Evolutionary conservation across 1,140 invertebrate genomes (phyloP).

Genomic region (Helicoverpa armigera): DNA sequence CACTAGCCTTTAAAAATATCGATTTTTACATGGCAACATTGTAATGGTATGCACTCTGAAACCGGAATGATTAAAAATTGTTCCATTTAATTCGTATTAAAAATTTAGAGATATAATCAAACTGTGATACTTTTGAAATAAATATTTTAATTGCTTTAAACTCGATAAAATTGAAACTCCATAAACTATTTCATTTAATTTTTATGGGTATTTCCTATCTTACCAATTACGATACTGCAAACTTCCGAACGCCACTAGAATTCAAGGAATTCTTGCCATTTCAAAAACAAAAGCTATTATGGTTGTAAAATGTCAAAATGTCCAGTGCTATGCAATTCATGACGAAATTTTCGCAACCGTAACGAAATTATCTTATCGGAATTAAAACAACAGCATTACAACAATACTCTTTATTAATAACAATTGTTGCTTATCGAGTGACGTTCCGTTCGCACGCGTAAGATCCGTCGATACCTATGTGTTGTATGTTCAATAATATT

Average conservation of each 20-base stretch:
- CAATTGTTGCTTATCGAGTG: constrained; percentile 20
- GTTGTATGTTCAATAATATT: constrained; percentile 38
- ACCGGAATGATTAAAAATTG: neutral
- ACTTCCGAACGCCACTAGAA: neutral
- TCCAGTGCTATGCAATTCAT: constrained; percentile 65
- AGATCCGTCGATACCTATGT: neutral
- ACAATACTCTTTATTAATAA: constrained; percentile 22
- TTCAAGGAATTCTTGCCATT: constrained; percentile 23
- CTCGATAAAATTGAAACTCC: neutral
- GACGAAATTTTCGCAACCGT: constrained; percentile 59
- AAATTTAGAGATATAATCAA: too few relatives aligned
- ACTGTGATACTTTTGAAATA: neutral
- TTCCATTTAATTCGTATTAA: too few relatives aligned
- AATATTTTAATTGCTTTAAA: neutral
- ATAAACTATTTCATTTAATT: too few relatives aligned
- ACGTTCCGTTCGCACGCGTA: constrained; percentile 14
- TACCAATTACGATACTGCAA: too few relatives aligned
- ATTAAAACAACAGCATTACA: constrained; percentile 58
- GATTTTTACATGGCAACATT: neutral
- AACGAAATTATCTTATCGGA: constrained; percentile 64
- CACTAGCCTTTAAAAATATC: neutral
- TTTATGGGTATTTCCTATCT: too few relatives aligned
- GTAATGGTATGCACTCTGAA: neutral
- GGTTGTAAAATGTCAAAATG: constrained; percentile 66
- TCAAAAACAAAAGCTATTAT: constrained; percentile 24